Evolutionary conservation across 2,113 vertebrate species (phyloP).

Genomic region (Petroica traversi): DNA sequence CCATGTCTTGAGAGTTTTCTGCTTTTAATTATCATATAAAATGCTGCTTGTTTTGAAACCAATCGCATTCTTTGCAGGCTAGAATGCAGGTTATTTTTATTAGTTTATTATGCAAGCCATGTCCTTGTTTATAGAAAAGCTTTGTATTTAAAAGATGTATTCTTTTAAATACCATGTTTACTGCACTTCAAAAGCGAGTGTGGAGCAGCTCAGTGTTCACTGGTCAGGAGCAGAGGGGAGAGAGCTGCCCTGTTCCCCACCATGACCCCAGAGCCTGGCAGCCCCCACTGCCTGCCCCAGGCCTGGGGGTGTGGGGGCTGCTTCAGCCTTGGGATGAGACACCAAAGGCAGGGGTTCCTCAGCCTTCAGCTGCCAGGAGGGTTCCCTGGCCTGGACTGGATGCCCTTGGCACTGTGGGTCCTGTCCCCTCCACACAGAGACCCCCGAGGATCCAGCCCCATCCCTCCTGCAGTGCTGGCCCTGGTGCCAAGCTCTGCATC

Average conservation of each 20-base stretch:
- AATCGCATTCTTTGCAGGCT: conserved; percentile 62
- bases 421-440: neutral
- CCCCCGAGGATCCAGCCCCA: rapidly evolving
- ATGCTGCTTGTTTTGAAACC: conserved; percentile 63
- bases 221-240: neutral
- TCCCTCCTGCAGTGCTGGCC: rapidly evolving
- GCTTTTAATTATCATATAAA: conserved; percentile 64
- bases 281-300: neutral
- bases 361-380: neutral
- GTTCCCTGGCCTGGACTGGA: neutral
- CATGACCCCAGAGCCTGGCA: neutral
- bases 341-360: neutral
- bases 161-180: conserved; percentile 36
- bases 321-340: neutral
- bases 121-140: conserved; percentile 60
- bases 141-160: conserved; percentile 23
- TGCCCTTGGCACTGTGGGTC: neutral
- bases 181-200: conserved; percentile 18
- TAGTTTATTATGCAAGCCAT: conserved; percentile 65
- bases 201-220: neutral
- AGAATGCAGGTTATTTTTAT: conserved; percentile 70
- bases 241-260: rapidly evolving
- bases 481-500: neutral
- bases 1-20: conserved; percentile 50
- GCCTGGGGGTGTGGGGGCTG: rapidly evolving